Evolutionary conservation across 2,797 vertebrate species (phyloP), one percentile per base, ranked within the genome.

Genomic region (Sebastolobus alascanus): DNA sequence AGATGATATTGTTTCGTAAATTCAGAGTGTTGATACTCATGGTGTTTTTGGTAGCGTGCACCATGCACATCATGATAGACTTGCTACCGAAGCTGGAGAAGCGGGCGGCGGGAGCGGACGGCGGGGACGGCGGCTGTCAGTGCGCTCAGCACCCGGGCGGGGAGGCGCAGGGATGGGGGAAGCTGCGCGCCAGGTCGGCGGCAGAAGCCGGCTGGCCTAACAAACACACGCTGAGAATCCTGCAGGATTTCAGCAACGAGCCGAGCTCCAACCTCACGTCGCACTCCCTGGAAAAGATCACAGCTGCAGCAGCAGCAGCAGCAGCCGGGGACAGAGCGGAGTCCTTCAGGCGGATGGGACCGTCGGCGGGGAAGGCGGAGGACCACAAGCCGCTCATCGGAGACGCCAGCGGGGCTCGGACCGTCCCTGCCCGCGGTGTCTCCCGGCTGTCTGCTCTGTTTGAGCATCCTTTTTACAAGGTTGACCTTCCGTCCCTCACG

Each of bases 11-110:
- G 90, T 97, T 98, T 65, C 97, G 98, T 75, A 97, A 96, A 95
- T 98, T 99, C 94, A 92, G 98, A 84, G 96, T 98, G 87, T 84
- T 99, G 70, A 96, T 99, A 69, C 95, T 98, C 38, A 96, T 96
- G 96, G 97, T 97, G 74, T 97, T 99, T 74, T 85, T 99, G 78
- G 91, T 97, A 20, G 98, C 98, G 54, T 98, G 98, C 93, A 98
- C 98, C 55, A 96, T 99, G 96, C 98, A 99, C 94, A 97, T 99
- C 86, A 96, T 97, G 96, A 96, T 99, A 84, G 98, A 99, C 94
- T 90, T 99, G 92, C 90, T 99, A 86, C 98, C 98, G 10, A 97
- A 96, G 84, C 96, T 98, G 89, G 97, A 99, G 94, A 96, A 96
- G 87, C 94, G 97, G 12, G 91, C 96, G 6, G 71, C 89, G 14